Evolutionary conservation across 2,888 invertebrate genomes (phyloP), one percentile per base, ranked within the genome.

Genomic region (Ophioninae sp.): DNA sequence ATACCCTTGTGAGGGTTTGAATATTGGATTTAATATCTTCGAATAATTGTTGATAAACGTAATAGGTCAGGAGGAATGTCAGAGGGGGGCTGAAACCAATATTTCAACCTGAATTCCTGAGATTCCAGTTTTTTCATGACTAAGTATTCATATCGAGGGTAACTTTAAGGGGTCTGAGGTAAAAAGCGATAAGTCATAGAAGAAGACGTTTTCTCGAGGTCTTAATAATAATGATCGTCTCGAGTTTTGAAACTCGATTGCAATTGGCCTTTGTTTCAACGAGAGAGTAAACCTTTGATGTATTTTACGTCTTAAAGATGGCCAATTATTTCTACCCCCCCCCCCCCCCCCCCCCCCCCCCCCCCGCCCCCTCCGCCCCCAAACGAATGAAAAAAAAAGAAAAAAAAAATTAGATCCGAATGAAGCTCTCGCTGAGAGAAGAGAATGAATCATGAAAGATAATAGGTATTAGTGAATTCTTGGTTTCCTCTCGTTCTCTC

Each of bases 191-290:
- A 44, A 68, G 37, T 77, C 61, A 61, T 30, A 68, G 64, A 37
- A 81, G 30, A 30, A 79, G 81, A 77, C 81, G 82, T 79, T 78
- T 84, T 84, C 85, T 85, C 78, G 86, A 84, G 74, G 82, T 78
- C 86, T 84, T 69, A 71, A 30, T 30, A 30, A 30, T 30, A 30
- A 30, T 30, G 30, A 30, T 51, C 68, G 5, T 56, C 51, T 68
- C 63, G 13, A 71, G 20, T 63, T 69, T 72, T 30, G 30, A 83
- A 69, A 85, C 86, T 86, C 78, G 17, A 83, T 87, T 81, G 73
- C 82, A 87, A 78, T 64, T 65, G 65, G 30, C 5, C 65, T 59
- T 65, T 67, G 82, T 71, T 75, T 75, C 75, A 17, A 13, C 3
- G 30, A 30, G 30, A 30, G 56, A 68, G 30, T 51, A 63, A 71